Base-by-base conservation (phyloP, 2,113 vertebrate genomes). In the Silurus glanis region DNA sequence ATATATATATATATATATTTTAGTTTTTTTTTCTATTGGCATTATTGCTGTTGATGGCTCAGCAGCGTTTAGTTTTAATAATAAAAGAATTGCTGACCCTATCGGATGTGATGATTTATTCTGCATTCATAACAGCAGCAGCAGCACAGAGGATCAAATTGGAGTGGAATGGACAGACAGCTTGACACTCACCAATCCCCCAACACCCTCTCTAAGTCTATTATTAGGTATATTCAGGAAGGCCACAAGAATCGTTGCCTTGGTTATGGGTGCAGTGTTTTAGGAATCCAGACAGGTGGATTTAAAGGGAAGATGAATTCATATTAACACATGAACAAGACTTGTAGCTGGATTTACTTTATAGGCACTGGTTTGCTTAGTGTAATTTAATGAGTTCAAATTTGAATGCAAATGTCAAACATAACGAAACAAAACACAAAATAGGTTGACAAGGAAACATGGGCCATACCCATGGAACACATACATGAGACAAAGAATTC, bases 51-150 rank as follows among this genome's bases (percentile, higher is more conserved):
- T 89, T 80, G 14, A 89, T 90, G 86, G 76, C 87, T 67, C 56
- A 88, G 83, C 87, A 84, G 80, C 61, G 28, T 89, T 91, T 90
- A 89, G 91, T 61, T 37, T 88, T 87, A 90, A 90, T 85, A 71
- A 55, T 25, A 86, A 67, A 88, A 87, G 90, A 88, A 90, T 91
- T 89, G 89, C 91, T 91, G 92, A 93, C 83, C 89, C 81, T 71
- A 87, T 74, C 55, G 76, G 55, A 58, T 12, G 37, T 75, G 82
- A 79, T 87, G 85, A 89, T 84, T 90, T 85, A 80, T 82, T 37
- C 21, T 82, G 49, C 82, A 49, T 66, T 88, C 86, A 47, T 62
- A 89, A 37, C 37, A 37, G 78, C 17, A 64, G 19, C 84, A 79
- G 45, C 74, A 83, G 88, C 84, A 66, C 53, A 80, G 66, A 55